phyloP scores from a whole-genome alignment of 2,797 vertebrate species.

The Acrossocheilus fasciatus region DNA sequence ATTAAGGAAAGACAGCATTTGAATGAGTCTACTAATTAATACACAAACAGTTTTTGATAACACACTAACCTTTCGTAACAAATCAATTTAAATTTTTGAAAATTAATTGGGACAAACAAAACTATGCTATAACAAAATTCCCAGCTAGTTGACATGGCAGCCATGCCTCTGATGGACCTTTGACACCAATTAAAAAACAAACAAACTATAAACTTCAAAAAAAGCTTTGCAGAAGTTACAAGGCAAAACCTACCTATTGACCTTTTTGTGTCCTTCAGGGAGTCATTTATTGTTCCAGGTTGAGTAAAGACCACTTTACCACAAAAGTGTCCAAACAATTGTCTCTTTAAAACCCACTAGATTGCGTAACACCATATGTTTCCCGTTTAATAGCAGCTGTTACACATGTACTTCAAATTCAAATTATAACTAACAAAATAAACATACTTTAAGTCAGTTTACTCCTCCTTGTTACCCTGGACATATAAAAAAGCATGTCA shows the following conservation, averaged over 20 bases:
- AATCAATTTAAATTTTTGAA: not conserved
- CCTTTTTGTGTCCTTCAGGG: slow-evolving; percentile 16
- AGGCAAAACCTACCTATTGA: slow-evolving; percentile 4
- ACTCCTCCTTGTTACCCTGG: slow-evolving; percentile 52
- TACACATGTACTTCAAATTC: not conserved
- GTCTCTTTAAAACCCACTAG: slow-evolving; percentile 19
- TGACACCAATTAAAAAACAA: not conserved
- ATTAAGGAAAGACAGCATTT: not conserved
- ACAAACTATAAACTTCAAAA: not conserved
- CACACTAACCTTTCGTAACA: not conserved
- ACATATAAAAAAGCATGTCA: slow-evolving; percentile 29
- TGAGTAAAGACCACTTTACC: slow-evolving; percentile 3
- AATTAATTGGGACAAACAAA: not conserved
- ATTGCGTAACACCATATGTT: slow-evolving; percentile 33
- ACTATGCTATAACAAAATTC: not conserved
- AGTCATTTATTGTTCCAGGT: slow-evolving; percentile 12
- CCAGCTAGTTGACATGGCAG: not conserved
- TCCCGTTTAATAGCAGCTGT: slow-evolving; percentile 33
- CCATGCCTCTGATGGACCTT: not conserved
- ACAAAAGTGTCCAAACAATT: slow-evolving; percentile 22
- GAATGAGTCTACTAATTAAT: not conserved
- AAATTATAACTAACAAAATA: slow-evolving; percentile 42
- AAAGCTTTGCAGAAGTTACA: not conserved
- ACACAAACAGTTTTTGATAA: not conserved
- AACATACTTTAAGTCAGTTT: slow-evolving; percentile 22